phyloP scores from a whole-genome alignment of 2,113 vertebrate species.

The Strix aluco region DNA sequence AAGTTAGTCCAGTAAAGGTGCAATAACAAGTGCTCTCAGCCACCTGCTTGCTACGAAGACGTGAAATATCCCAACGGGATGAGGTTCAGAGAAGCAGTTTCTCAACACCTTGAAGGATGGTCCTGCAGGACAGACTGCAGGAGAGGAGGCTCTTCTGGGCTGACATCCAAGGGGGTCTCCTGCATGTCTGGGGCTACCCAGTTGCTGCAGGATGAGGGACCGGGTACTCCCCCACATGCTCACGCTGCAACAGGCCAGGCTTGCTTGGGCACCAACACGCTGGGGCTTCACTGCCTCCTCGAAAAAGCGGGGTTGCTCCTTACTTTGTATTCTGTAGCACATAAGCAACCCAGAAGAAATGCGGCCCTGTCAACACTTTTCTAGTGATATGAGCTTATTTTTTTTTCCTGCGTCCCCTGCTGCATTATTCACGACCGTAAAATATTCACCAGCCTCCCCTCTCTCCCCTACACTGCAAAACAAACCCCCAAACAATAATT shows the following conservation, averaged over 20 bases:
- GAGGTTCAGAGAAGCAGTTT: not conserved
- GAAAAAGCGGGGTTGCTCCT: not conserved
- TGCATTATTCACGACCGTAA: not conserved
- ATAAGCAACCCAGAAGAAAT: not conserved
- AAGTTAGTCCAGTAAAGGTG: not conserved
- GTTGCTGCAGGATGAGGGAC: not conserved
- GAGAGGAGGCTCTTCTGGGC: not conserved
- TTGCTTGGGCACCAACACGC: rapidly evolving
- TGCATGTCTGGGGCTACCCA: not conserved
- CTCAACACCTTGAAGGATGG: not conserved
- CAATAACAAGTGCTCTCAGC: too few species aligned
- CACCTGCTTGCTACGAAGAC: not conserved
- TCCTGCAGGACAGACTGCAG: too few species aligned
- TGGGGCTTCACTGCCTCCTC: not conserved
- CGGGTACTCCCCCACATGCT: not conserved
- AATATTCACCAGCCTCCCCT: not conserved
- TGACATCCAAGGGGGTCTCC: not conserved
- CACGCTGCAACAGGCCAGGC: rapidly evolving
- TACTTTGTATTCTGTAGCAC: not conserved
- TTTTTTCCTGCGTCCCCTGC: not conserved
- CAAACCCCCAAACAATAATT: not conserved
- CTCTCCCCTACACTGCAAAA: not conserved
- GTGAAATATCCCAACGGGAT: not conserved
- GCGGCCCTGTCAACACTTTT: not conserved
- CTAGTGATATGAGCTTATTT: not conserved